Base-by-base conservation (phyloP, 2,797 vertebrate species). In the Propithecus deckenii region DNA sequence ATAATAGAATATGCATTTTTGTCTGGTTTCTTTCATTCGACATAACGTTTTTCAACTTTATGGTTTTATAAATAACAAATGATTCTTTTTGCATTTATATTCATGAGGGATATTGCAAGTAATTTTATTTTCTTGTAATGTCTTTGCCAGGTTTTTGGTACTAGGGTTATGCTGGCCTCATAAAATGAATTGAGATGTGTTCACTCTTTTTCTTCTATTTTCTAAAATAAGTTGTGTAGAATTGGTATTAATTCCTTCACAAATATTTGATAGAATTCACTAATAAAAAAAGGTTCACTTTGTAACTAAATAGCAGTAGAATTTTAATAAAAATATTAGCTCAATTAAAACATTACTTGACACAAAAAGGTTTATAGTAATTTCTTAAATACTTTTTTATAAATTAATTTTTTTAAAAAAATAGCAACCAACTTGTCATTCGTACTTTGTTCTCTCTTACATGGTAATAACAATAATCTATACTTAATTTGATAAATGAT, bases 401-500 rank as follows among this genome's bases (percentile, higher is more conserved):
- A 69, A 72, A 90, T 71, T 90, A 88, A 88, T 28, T 50, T 23
- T 88, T n/a, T 50, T 57, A 12, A 12, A 95, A 86, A 13, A 59
- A 86, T 1, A 93, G 14, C 25, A 95, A 72, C 11, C 6, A 90
- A 85, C 1, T 85, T 38, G 4, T 48, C 1, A 93, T 92, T 92
- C 69, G 57, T 2, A 88, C 15, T 9, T 79, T 35, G 10, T 32
- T 69, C 50, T 95, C 59, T 76, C 6, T 74, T 93, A 43, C 8
- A 94, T 11, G 43, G 57, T 95, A 65, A 30, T 32, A 93, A 69
- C 7, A 83, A 5, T 86, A 52, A 81, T 35, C 38, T 63, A 74
- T 65, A 96, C 41, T 78, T 86, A 81, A 96, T 81, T 38, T 83
- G 94, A 61, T 89, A 28, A 89, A 7, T 94, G 13, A 95, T 1